phyloP scores from a whole-genome alignment of 2,113 vertebrate species.

The Coregonus clupeaformis region DNA sequence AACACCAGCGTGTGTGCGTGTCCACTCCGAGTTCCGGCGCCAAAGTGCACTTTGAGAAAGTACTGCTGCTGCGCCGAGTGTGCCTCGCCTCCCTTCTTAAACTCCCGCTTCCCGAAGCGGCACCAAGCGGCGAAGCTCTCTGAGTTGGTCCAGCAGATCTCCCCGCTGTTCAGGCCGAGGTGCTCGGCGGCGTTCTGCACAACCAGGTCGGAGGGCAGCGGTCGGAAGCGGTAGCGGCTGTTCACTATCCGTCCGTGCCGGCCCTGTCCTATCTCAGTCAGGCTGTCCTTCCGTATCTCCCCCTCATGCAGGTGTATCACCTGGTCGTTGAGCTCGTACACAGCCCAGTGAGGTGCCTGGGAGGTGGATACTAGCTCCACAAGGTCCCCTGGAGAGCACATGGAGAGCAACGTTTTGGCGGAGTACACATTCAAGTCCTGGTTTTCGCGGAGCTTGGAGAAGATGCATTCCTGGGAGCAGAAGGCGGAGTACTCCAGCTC shows the following conservation, averaged over 20 bases:
- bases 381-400: slow-evolving; percentile 95
- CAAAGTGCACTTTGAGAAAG: slow-evolving; percentile 91
- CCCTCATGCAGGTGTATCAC: slow-evolving; percentile 95
- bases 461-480: slow-evolving; percentile 98
- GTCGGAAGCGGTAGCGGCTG: slow-evolving; percentile 95
- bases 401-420: slow-evolving; percentile 85
- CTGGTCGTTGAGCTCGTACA: slow-evolving; percentile 89
- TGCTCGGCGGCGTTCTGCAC: slow-evolving; percentile 96
- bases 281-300: slow-evolving; percentile 95
- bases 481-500: slow-evolving; percentile 97
- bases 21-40: slow-evolving; percentile 75
- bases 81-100: slow-evolving; percentile 94
- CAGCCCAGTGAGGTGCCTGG: slow-evolving; percentile 92
- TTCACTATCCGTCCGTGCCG: slow-evolving; percentile 93
- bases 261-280: slow-evolving; percentile 86
- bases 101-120: slow-evolving; percentile 97
- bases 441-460: slow-evolving; percentile 94
- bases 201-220: slow-evolving; percentile 92
- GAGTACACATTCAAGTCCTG: slow-evolving; percentile 91
- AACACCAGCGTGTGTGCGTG: slow-evolving; percentile 89
- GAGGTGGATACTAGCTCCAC: slow-evolving; percentile 88
- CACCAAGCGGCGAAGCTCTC: slow-evolving; percentile 99
- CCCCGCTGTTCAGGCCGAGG: slow-evolving; percentile 89
- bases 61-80: slow-evolving; percentile 88
- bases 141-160: slow-evolving; percentile 98